Evolutionary conservation across 2,113 vertebrate species (phyloP).

Genomic region (Leucosticte australis): DNA sequence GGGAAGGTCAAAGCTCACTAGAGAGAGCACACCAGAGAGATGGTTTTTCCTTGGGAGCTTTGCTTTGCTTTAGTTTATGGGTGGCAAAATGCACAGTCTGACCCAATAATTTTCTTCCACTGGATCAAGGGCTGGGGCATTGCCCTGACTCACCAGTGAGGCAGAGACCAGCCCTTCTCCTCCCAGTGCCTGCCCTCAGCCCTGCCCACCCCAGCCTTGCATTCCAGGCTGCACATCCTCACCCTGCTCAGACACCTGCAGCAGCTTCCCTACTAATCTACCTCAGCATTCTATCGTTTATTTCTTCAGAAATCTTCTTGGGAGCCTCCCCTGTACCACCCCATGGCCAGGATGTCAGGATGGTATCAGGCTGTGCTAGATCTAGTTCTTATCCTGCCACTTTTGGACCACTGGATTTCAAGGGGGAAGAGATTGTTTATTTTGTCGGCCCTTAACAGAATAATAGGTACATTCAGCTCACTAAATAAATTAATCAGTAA

Average conservation of each 20-base stretch:
- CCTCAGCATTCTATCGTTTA: not conserved
- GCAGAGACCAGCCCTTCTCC: not conserved
- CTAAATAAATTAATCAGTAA: conserved; percentile 5
- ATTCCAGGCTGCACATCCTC: not conserved
- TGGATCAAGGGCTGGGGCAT: not conserved
- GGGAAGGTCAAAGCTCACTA: not conserved
- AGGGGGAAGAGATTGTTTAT: not conserved
- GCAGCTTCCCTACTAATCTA: not conserved
- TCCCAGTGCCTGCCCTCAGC: not conserved
- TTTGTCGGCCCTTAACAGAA: not conserved
- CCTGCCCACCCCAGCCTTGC: not conserved
- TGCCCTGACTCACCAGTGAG: not conserved
- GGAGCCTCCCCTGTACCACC: not conserved
- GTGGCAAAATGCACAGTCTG: not conserved
- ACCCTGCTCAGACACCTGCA: not conserved
- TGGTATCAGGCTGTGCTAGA: not conserved
- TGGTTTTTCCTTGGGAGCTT: not conserved
- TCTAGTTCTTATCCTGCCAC: not conserved
- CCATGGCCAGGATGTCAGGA: not conserved
- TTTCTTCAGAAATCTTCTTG: not conserved
- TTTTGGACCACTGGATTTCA: not conserved
- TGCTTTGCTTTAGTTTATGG: not conserved
- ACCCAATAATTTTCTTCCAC: not conserved
- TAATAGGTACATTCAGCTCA: not conserved
- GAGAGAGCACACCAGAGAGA: not conserved